Evolutionary conservation across 1,140 invertebrate genomes (phyloP), one percentile per base, ranked within the genome.

Genomic region (Drosophila sucinea): DNA sequence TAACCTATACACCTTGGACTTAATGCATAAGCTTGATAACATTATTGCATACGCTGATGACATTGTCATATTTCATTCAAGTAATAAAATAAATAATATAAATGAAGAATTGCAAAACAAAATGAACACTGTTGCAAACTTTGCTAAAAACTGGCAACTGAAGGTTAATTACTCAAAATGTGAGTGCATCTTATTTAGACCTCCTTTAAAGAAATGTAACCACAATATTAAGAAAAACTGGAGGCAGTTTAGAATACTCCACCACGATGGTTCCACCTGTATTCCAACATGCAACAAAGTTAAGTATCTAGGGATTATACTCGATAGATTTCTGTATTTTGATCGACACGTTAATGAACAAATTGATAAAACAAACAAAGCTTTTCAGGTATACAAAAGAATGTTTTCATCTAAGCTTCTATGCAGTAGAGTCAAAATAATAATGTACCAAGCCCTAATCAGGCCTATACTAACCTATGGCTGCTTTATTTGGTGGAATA

Each of bases 141-240:
- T 30, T 56, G n/a, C 54, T 56, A 30, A 11, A 56, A 10, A 56
- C 32, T 56, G 54, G 54, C 54, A 56, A 25, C 10, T 29, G 8
- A 54, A 29, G 8, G 10, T 10, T 54, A 4, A 27, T 54, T n/a
- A n/a, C n/a, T n/a, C n/a, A n/a, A 54, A 29, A 27, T 54, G 51
- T 11, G 8, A 25, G 11, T 11, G 27, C 23, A 56, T 11, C 23
- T 56, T 56, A 4, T 56, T 56, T 2, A 11, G 29, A 56, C 54
- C 54, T 5, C 25, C 29, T 11, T n/a, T 30, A 56, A 56, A 56
- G 5, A 30, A 30, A 56, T 56, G 27, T 27, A 56, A 56, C 54
- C 17, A 30, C 54, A 56, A 56, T 32, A 1, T 27, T 27, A 54
- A 10, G n/a, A 25, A 55, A 30, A 11, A 55, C 11, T 55, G 51